These are phyloP conservation scores for Sesamia nonagrioides DNA, from an alignment of 1,140 invertebrate species.

Conservation along the genomic window DNA sequence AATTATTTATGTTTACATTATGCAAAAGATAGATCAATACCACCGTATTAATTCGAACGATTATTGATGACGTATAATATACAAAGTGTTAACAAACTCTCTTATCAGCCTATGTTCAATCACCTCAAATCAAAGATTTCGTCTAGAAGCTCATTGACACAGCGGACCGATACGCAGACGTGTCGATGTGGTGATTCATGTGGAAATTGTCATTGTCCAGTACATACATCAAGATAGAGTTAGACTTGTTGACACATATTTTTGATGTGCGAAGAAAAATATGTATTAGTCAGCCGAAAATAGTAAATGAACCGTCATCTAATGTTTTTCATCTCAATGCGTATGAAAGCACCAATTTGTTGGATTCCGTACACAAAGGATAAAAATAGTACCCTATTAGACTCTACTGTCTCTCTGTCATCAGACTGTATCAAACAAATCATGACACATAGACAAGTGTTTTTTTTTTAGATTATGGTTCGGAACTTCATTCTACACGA, in stretches of 20 bases:
- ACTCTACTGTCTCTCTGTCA: too few relatives aligned
- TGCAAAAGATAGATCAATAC: too few relatives aligned
- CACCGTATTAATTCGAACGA: too few relatives aligned
- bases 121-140: not conserved
- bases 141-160: not conserved
- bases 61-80: too few relatives aligned
- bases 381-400: too few relatives aligned
- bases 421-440: too few relatives aligned
- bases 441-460: too few relatives aligned
- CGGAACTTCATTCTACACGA: too few relatives aligned
- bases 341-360: not conserved
- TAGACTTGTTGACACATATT: conserved; percentile 17
- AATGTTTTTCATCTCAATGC: too few relatives aligned
- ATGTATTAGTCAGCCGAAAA: not conserved
- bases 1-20: too few relatives aligned
- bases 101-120: not conserved
- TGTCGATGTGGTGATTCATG: conserved; percentile 1
- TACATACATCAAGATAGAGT: not conserved
- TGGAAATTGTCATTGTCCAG: conserved; percentile 9
- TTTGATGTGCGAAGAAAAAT: not conserved
- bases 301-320: not conserved
- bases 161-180: not conserved
- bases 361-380: too few relatives aligned
- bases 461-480: too few relatives aligned
- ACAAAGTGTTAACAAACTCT: not conserved